Conservation (phyloP, 2,888 invertebrate species). For the Baronia brevicornis region DNA sequence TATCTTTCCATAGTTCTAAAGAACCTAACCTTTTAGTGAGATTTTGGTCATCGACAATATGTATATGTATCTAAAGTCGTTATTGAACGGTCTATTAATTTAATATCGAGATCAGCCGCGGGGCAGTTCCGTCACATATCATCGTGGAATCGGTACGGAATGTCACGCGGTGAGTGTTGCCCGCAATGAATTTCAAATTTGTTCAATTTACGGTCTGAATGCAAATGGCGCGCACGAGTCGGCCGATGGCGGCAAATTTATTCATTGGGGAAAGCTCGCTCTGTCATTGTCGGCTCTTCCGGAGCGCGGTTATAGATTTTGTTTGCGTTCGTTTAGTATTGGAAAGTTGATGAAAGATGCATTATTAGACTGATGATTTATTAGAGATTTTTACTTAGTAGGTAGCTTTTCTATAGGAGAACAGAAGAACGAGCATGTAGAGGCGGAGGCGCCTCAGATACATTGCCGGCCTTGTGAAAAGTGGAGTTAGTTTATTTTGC, state of each 20-base stretch:
- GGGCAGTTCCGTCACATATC: slow-evolving; percentile 7
- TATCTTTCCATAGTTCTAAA: too few species aligned
- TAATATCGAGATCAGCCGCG: not conserved
- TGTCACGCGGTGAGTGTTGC: slow-evolving; percentile 16
- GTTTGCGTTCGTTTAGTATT: slow-evolving; percentile 1
- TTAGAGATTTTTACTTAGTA: too few species aligned
- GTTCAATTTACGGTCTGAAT: slow-evolving; percentile 42
- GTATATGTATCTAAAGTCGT: too few species aligned
- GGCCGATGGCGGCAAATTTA: slow-evolving; percentile 39
- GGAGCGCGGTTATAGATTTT: slow-evolving; percentile 4
- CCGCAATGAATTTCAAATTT: slow-evolving; percentile 56
- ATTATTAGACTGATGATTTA: not conserved
- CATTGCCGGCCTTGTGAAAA: too few species aligned
- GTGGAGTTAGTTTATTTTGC: too few species aligned
- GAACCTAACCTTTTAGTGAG: too few species aligned
- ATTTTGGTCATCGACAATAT: too few species aligned
- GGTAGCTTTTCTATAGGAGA: too few species aligned
- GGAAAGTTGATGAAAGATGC: slow-evolving; percentile 2
- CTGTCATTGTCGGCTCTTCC: slow-evolving; percentile 22
- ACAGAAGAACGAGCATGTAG: too few species aligned
- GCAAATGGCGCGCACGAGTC: slow-evolving; percentile 35
- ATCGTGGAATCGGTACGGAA: slow-evolving; percentile 7
- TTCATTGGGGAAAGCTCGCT: slow-evolving; percentile 49
- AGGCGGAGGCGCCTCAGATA: too few species aligned
- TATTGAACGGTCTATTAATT: not conserved